These are phyloP conservation scores for Psophia crepitans DNA, from an alignment of 2,113 vertebrate species.

Conservation along the genomic window DNA sequence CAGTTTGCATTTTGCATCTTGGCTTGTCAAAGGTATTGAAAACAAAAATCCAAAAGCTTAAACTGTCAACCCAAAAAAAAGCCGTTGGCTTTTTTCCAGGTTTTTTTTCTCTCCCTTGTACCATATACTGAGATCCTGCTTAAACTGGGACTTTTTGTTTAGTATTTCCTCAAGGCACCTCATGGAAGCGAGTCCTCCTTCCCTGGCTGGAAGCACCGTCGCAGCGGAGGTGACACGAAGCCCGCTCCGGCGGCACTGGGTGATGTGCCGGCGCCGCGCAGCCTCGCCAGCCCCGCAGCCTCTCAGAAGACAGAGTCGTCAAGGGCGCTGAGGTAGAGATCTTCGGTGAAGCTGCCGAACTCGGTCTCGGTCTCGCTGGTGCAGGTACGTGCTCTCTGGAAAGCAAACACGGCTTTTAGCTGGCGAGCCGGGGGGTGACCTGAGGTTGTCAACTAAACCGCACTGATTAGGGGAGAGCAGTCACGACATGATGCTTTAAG, in stretches of 20 bases:
- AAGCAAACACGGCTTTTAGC: not conserved
- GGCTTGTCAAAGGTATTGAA: not conserved
- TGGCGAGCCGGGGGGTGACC: not conserved
- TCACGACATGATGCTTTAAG: accelerated
- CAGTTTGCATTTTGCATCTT: not conserved
- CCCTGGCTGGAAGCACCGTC: accelerated
- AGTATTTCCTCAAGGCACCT: not conserved
- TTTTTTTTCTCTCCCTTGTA: not conserved
- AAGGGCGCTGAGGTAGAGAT: not conserved
- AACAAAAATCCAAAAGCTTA: not conserved
- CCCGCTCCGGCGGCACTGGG: accelerated
- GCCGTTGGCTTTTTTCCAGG: not conserved
- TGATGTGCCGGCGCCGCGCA: accelerated
- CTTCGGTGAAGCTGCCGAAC: not conserved
- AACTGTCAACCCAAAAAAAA: not conserved
- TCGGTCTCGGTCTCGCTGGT: not conserved
- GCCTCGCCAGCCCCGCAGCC: not conserved
- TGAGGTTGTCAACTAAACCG: not conserved
- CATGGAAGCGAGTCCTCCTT: not conserved
- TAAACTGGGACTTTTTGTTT: not conserved
- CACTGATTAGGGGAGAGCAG: not conserved
- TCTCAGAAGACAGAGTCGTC: constrained; percentile 4
- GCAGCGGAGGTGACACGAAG: not conserved
- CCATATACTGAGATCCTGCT: not conserved
- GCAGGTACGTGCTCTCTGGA: constrained; percentile 47